These are phyloP conservation scores for Cyprinus carpio DNA, from an alignment of 2,113 vertebrate genomes.

Conservation along the genomic window DNA sequence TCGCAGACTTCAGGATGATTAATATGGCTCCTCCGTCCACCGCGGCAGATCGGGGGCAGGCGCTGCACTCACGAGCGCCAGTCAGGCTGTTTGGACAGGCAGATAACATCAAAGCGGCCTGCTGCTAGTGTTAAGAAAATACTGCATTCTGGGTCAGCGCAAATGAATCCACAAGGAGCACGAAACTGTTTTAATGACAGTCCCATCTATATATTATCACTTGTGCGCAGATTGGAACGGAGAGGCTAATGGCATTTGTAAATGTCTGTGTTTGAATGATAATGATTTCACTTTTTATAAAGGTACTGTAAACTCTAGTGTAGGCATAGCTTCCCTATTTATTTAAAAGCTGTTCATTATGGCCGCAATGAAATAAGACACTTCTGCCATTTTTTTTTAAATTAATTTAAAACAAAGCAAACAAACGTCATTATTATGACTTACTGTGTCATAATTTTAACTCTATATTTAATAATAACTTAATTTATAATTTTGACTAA, in stretches of 20 bases:
- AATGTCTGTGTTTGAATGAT: constrained; percentile 67
- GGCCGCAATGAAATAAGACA: neutral
- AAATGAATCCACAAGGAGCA: constrained; percentile 98
- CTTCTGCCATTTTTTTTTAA: too few relatives aligned
- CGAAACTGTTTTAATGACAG: constrained; percentile 89
- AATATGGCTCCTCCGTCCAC: constrained; percentile 87
- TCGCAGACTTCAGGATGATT: constrained; percentile 92
- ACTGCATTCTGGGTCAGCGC: constrained; percentile 98
- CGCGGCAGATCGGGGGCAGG: constrained; percentile 83
- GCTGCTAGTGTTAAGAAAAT: constrained; percentile 99
- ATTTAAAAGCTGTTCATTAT: neutral
- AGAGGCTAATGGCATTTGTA: constrained; percentile 82
- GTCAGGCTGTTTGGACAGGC: constrained; percentile 63
- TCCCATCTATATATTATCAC: constrained; percentile 90
- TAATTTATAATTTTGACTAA: too few relatives aligned
- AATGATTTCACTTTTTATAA: constrained; percentile 65
- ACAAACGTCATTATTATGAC: too few relatives aligned
- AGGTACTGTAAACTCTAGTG: constrained; percentile 41
- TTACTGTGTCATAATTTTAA: too few relatives aligned
- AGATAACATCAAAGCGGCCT: constrained; percentile 97
- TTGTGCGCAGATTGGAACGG: constrained; percentile 71
- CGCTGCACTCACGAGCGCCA: constrained; percentile 79
- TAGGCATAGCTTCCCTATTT: neutral
- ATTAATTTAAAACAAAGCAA: too few relatives aligned
- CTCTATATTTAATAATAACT: too few relatives aligned